These are phyloP conservation scores for Drosophila sproati DNA, from an alignment of 1,140 invertebrate genomes.

Conservation along the genomic window DNA sequence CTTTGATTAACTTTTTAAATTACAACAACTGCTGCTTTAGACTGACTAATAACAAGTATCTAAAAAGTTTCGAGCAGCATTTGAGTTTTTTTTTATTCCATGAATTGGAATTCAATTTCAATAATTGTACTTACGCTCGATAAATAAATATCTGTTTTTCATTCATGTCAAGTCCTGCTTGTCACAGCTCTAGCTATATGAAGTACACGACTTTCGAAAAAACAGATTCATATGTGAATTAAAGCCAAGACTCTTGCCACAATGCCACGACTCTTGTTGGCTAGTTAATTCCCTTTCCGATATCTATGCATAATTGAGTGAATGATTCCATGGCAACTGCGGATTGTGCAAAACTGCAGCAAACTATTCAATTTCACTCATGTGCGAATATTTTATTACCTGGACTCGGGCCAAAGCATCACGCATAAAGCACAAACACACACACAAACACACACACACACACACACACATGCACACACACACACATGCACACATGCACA, in stretches of 20 bases:
- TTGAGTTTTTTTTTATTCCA: too few species aligned
- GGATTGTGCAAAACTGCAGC: slow-evolving; percentile 75
- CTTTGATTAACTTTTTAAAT: too few species aligned
- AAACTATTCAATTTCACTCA: slow-evolving; percentile 80
- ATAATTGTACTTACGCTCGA: too few species aligned
- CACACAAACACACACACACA: slow-evolving; percentile 2
- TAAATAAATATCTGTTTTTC: too few species aligned
- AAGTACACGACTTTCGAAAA: neutral
- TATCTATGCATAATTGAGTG: slow-evolving; percentile 55
- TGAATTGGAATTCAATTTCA: too few species aligned
- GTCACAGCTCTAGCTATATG: too few species aligned
- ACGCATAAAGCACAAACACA: slow-evolving; percentile 8
- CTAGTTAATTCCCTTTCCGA: neutral
- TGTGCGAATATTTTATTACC: slow-evolving; percentile 81
- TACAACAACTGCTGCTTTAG: too few species aligned
- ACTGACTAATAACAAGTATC: too few species aligned
- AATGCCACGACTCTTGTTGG: neutral
- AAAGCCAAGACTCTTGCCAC: slow-evolving; percentile 7
- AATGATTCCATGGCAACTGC: slow-evolving; percentile 66
- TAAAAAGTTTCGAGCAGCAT: too few species aligned
- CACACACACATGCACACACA: slow-evolving; percentile 4
- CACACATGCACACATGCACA: neutral
- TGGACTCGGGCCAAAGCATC: slow-evolving; percentile 31
- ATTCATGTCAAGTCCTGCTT: too few species aligned
- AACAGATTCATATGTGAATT: neutral